phyloP scores from a whole-genome alignment of 2,888 invertebrate species.

The Lasiommata megera region DNA sequence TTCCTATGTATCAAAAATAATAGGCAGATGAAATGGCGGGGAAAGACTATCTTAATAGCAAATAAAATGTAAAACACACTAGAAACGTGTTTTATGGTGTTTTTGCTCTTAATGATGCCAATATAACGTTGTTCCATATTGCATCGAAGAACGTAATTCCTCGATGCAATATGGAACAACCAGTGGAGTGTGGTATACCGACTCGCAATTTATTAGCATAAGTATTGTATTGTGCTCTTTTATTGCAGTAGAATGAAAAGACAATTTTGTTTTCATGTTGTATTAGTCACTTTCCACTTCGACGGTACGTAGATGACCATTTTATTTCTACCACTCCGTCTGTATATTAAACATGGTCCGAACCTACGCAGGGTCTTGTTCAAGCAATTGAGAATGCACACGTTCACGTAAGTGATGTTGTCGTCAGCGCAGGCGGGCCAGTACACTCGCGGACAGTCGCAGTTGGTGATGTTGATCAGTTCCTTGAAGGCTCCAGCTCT shows the following conservation, averaged over 20 bases:
- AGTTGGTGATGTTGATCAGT: constrained; percentile 16
- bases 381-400: constrained; percentile 43
- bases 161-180: too few species aligned
- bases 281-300: constrained; percentile 13
- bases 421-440: constrained; percentile 42
- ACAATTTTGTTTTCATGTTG: background rate
- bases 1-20: too few species aligned
- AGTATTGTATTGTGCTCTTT: too few species aligned
- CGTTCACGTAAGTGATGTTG: constrained; percentile 41
- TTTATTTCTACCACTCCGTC: constrained; percentile 28
- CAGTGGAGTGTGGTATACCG: too few species aligned
- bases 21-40: too few species aligned
- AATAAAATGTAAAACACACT: too few species aligned
- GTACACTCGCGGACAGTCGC: constrained; percentile 44
- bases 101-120: too few species aligned
- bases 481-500: constrained; percentile 16
- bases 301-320: constrained; percentile 19
- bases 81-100: too few species aligned
- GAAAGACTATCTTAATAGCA: too few species aligned
- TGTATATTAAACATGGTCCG: constrained; percentile 44
- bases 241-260: background rate
- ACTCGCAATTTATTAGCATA: too few species aligned
- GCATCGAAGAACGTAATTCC: too few species aligned
- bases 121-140: too few species aligned
- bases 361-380: constrained; percentile 23